These are phyloP conservation scores for Mythimna pallens DNA, from an alignment of 2,888 invertebrate species.

Conservation along the genomic window DNA sequence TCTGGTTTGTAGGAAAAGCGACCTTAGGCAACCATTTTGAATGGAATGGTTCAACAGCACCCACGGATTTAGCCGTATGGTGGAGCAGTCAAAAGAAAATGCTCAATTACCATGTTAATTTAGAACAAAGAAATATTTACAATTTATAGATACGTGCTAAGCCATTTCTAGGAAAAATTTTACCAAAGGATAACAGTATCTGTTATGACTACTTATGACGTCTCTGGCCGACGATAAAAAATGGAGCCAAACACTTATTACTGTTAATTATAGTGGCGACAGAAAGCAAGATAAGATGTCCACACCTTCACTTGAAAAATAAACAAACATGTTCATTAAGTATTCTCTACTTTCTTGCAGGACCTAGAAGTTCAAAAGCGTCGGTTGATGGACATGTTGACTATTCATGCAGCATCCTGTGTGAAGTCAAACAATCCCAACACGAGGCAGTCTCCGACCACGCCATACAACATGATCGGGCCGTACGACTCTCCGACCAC, in stretches of 20 bases:
- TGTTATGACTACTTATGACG: slow-evolving; percentile 56
- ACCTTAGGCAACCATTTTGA: neutral
- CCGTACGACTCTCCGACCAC: slow-evolving; percentile 85
- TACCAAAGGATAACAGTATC: slow-evolving; percentile 62
- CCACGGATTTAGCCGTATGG: neutral
- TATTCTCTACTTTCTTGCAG: slow-evolving; percentile 81
- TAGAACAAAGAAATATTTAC: slow-evolving; percentile 9
- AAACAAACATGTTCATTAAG: slow-evolving; percentile 31
- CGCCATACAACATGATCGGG: slow-evolving; percentile 85
- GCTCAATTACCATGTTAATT: neutral
- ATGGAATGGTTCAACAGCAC: neutral
- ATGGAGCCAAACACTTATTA: slow-evolving; percentile 62
- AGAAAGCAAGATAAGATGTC: slow-evolving; percentile 60
- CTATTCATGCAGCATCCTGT: slow-evolving; percentile 94
- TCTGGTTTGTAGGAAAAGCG: neutral
- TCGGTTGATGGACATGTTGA: slow-evolving; percentile 95
- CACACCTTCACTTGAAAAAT: slow-evolving; percentile 11
- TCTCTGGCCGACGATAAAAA: slow-evolving; percentile 64
- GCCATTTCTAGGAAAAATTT: slow-evolving; percentile 42
- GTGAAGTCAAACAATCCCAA: slow-evolving; percentile 88
- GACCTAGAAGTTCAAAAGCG: slow-evolving; percentile 95
- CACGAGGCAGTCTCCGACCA: slow-evolving; percentile 83
- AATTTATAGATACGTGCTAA: slow-evolving; percentile 25
- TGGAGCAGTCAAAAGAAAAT: slow-evolving; percentile 1
- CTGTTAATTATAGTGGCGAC: slow-evolving; percentile 63